These are phyloP conservation scores for Leiothrix lutea DNA, from an alignment of 2,113 vertebrate genomes.

Conservation along the genomic window DNA sequence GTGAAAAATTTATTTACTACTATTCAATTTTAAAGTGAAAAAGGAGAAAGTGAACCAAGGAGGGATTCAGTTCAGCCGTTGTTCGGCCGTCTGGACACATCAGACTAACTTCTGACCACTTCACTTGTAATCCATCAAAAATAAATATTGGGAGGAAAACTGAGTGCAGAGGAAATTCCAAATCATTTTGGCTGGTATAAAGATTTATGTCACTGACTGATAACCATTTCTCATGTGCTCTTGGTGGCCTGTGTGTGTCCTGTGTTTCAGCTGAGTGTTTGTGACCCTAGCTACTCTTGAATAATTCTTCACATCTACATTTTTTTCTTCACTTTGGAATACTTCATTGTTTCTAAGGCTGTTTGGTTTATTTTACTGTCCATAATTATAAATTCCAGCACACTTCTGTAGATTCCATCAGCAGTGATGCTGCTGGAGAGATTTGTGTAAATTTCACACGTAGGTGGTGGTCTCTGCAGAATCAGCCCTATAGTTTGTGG, in stretches of 20 bases:
- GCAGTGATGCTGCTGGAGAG: not conserved
- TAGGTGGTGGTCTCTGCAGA: not conserved
- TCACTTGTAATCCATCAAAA: not conserved
- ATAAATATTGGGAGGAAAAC: fast-evolving
- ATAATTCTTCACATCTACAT: not conserved
- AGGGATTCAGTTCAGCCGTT: not conserved
- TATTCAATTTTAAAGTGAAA: not conserved
- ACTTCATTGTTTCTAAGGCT: not conserved
- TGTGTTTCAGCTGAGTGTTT: not conserved
- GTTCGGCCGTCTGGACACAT: not conserved
- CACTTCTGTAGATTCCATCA: not conserved
- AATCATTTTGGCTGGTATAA: not conserved
- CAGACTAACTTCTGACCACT: not conserved
- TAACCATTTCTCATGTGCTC: not conserved
- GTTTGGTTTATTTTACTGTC: not conserved
- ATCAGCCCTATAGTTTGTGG: not conserved
- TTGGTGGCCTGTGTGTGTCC: not conserved
- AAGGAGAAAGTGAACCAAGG: not conserved
- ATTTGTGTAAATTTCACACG: not conserved
- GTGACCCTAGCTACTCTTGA: not conserved
- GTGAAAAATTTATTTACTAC: not conserved
- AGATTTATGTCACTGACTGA: not conserved
- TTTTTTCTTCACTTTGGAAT: not conserved
- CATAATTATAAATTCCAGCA: not conserved
- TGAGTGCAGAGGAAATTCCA: not conserved